These are phyloP conservation scores for Hesperia comma DNA, from an alignment of 2,888 invertebrate genomes.

Conservation along the genomic window DNA sequence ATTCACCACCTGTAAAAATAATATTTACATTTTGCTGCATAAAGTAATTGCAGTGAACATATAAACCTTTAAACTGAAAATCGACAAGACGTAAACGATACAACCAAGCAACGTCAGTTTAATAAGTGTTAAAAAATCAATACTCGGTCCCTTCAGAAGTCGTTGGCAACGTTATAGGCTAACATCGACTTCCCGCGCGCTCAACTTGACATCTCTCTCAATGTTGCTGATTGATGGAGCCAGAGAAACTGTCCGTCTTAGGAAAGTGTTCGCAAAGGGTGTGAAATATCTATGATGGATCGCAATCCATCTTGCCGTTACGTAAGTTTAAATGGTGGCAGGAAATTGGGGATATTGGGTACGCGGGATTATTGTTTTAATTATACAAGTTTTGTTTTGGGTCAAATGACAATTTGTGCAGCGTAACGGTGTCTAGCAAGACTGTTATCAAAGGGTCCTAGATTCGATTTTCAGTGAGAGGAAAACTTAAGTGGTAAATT, in stretches of 20 bases:
- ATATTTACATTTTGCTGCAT: too few relatives aligned
- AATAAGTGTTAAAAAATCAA: constrained; percentile 2
- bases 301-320: constrained; percentile 14
- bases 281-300: constrained; percentile 27
- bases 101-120: background rate
- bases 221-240: constrained; percentile 29
- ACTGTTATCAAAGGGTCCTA: too few relatives aligned
- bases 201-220: constrained; percentile 23
- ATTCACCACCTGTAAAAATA: too few relatives aligned
- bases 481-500: too few relatives aligned
- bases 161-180: background rate
- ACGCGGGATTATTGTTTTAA: background rate
- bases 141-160: background rate
- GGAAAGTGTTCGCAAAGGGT: constrained; percentile 24
- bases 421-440: too few relatives aligned
- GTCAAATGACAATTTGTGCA: too few relatives aligned
- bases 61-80: too few relatives aligned
- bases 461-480: too few relatives aligned
- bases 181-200: background rate
- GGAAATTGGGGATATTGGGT: background rate
- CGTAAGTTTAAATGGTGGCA: constrained; percentile 1
- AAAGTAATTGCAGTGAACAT: too few relatives aligned
- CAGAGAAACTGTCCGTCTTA: constrained; percentile 19
- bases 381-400: background rate
- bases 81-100: too few relatives aligned